A percentile compares a stretch with the other conserved stretches of the same genome.
These are phyloP conservation scores for Heliconius nattereri DNA, from an alignment of 1,140 invertebrate species.

Conservation along the genomic window DNA sequence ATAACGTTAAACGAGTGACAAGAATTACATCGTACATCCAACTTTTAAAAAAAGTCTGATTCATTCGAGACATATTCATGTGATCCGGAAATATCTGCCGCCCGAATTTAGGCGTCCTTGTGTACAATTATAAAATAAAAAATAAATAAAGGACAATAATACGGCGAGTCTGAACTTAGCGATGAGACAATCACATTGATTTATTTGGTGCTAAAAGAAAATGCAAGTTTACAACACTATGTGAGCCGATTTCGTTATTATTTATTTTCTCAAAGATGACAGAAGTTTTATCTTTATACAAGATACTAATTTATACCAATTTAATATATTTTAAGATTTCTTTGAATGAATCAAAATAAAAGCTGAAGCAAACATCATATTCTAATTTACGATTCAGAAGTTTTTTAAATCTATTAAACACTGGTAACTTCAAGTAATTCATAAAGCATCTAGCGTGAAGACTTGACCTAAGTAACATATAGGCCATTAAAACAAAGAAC, in stretches of 20 bases:
- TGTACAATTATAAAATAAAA: constrained; percentile 64
- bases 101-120: constrained; percentile 77
- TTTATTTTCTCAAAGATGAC: constrained; percentile 20
- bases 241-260: constrained; percentile 10
- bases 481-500: constrained; percentile 20
- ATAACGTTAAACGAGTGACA: constrained; percentile 64
- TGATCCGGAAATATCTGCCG: constrained; percentile 72
- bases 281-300: constrained; percentile 13
- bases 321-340: background rate
- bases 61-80: constrained; percentile 72
- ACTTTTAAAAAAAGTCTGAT: constrained; percentile 69
- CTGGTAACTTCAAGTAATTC: background rate
- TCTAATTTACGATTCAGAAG: background rate
- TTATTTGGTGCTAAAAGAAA: constrained; percentile 42
- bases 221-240: constrained; percentile 18
- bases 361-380: background rate
- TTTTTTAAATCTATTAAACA: background rate
- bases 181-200: constrained; percentile 53
- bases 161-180: constrained; percentile 45
- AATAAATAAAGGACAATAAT: constrained; percentile 72
- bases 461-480: background rate
- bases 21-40: constrained; percentile 64
- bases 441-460: background rate
- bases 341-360: background rate
- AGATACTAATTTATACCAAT: background rate